Evolutionary conservation across 1,140 invertebrate species (phyloP), one percentile per base, ranked within the genome.

Genomic region (Condylostylus longicornis): DNA sequence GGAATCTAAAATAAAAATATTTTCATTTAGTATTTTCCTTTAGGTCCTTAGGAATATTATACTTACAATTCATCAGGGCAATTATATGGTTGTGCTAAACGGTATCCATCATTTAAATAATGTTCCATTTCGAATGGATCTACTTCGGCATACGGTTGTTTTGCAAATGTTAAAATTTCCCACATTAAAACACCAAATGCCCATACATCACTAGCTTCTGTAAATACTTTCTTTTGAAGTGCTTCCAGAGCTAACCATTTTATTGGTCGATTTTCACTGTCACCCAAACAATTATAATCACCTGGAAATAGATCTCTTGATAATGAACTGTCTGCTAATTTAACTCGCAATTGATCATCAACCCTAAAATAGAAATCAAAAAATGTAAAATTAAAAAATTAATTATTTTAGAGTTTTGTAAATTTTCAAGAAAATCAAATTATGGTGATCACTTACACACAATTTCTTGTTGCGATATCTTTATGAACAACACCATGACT

Each of bases 31-130:
- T n/a, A n/a, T 21, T n/a, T 23, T 38, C 23, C 10, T 12, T 30
- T 30, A 18, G 18, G 8, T 37, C 12, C 5, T 14, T 19, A 13
- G 10, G 21, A 33, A 38, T 2, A 20, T 19, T 29, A 41, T 44
- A 68, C 80, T 80, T 69, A 91, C 75, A 96, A 58, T 67, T 95
- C 88, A 69, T 96, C 90, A 0, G 91, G 91, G 61, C 91, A 96
- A 63, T 93, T 94, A 46, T 83, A 77, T 17, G 91, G 91, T 56
- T 95, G 90, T 13, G 83, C 78, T 47, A 95, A 70, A 61, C 91
- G 70, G 53, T 91, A 93, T 14, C 89, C 88, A 53, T 89, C 84
- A 40, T 79, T 72, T 18, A 96, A 68, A 65, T 88, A 93, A n/a
- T 80, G 76, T 7, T 76, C 77, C 70, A 96, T 88, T 60, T 95